Percentiles rank a stretch among this genome's conserved stretches.
phyloP scores from a whole-genome alignment of 2,888 invertebrate genomes.

The Synergus itoensis region DNA sequence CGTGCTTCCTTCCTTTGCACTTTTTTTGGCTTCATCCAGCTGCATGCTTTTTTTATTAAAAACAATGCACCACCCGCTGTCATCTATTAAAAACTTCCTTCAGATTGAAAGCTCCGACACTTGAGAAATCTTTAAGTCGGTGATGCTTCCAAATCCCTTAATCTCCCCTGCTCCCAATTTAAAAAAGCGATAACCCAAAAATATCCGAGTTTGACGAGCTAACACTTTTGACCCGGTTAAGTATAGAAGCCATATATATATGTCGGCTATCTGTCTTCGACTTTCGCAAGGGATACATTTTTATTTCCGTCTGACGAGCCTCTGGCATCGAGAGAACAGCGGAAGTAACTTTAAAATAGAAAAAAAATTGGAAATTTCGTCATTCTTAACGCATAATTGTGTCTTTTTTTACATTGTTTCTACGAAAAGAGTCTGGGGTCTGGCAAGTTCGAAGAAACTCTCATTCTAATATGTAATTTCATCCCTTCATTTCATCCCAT shows the following conservation, averaged over 20 bases:
- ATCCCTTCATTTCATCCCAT: not conserved
- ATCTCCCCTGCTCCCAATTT: not conserved
- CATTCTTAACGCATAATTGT: not conserved
- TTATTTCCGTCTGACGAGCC: slow-evolving; percentile 12
- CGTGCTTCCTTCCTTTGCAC: slow-evolving; percentile 13
- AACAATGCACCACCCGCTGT: not conserved
- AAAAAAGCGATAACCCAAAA: not conserved
- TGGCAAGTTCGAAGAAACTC: not conserved
- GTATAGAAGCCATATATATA: slow-evolving; percentile 28
- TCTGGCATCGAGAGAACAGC: slow-evolving; percentile 5
- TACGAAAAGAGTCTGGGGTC: not conserved
- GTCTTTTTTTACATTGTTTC: not conserved
- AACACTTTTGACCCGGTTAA: slow-evolving; percentile 19
- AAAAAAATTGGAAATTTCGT: slow-evolving; percentile 29
- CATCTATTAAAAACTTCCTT: not conserved
- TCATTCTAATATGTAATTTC: not conserved
- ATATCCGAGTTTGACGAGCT: slow-evolving; percentile 10
- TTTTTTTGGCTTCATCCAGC: slow-evolving; percentile 18
- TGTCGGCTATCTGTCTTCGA: slow-evolving; percentile 16
- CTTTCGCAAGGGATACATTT: slow-evolving; percentile 27
- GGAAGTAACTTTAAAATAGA: slow-evolving; percentile 36
- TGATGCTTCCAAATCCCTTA: too few species aligned
- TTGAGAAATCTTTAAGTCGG: too few species aligned
- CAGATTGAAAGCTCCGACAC: too few species aligned
- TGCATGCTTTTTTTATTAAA: not conserved